Evolutionary conservation across 2,888 invertebrate genomes (phyloP).

Genomic region (Eurytoma californica): DNA sequence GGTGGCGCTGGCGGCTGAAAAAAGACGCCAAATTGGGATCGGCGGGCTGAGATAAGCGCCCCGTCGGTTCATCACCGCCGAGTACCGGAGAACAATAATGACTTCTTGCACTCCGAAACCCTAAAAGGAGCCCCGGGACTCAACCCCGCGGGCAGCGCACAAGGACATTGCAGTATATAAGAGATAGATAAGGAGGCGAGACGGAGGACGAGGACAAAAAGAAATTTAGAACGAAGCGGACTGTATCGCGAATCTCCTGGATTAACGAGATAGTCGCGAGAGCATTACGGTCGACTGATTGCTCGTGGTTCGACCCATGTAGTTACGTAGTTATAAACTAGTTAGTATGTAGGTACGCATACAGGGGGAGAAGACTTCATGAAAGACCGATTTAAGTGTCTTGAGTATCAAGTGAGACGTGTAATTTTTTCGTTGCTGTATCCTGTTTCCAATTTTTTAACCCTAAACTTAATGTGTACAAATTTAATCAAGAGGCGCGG

Average conservation of each 20-base stretch:
- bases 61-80: neutral
- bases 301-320: slow-evolving; percentile 23
- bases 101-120: slow-evolving; percentile 9
- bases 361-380: neutral
- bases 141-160: slow-evolving; percentile 33
- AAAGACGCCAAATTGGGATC: slow-evolving; percentile 46
- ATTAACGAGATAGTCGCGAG: slow-evolving; percentile 7
- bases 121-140: slow-evolving; percentile 10
- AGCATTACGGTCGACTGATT: slow-evolving; percentile 44
- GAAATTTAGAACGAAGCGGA: neutral
- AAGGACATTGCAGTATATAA: slow-evolving; percentile 33
- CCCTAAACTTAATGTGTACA: no score
- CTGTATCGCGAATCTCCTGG: slow-evolving; percentile 19
- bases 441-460: no score
- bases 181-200: neutral
- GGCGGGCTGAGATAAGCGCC: slow-evolving; percentile 4
- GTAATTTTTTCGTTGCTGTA: no score
- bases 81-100: neutral
- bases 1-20: slow-evolving; percentile 58
- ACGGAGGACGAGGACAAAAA: slow-evolving; percentile 2
- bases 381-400: neutral
- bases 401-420: no score
- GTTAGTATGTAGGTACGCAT: neutral
- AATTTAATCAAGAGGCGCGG: no score
- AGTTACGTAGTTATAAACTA: neutral